A percentile compares a stretch with the other conserved stretches of the same genome.
Evolutionary conservation across 1,140 invertebrate species (phyloP).

Genomic region (Maconellicoccus hirsutus): DNA sequence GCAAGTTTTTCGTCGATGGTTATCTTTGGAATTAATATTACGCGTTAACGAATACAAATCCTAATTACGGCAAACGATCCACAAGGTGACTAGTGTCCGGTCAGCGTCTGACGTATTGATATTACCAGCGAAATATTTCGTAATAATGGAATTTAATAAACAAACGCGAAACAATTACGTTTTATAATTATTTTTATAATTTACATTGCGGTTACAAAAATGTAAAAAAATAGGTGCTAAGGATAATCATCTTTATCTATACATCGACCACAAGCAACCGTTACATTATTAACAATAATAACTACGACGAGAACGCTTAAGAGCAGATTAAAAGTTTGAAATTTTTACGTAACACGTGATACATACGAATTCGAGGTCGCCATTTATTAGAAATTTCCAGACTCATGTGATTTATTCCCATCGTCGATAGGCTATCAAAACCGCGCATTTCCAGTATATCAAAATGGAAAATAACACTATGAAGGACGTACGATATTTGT

Average conservation of each 20-base stretch:
- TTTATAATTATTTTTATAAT: background rate
- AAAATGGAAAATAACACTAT: no score
- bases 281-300: conserved; percentile 1
- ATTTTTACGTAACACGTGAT: background rate
- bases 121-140: background rate
- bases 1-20: no score
- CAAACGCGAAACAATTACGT: conserved; percentile 1
- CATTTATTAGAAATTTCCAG: background rate
- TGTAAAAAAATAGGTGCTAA: background rate
- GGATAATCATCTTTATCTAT: background rate
- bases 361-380: background rate
- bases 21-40: no score
- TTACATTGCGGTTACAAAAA: background rate
- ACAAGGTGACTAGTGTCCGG: no score
- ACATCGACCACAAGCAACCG: background rate
- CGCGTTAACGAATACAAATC: no score
- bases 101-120: no score
- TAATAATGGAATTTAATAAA: background rate
- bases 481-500: no score
- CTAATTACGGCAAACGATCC: no score
- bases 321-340: conserved; percentile 1
- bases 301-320: background rate
- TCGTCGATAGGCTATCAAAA: no score
- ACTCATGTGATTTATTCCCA: background rate
- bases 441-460: no score